Evolutionary conservation across 2,888 invertebrate genomes (phyloP).

Genomic region (Rhamnusium bicolor): DNA sequence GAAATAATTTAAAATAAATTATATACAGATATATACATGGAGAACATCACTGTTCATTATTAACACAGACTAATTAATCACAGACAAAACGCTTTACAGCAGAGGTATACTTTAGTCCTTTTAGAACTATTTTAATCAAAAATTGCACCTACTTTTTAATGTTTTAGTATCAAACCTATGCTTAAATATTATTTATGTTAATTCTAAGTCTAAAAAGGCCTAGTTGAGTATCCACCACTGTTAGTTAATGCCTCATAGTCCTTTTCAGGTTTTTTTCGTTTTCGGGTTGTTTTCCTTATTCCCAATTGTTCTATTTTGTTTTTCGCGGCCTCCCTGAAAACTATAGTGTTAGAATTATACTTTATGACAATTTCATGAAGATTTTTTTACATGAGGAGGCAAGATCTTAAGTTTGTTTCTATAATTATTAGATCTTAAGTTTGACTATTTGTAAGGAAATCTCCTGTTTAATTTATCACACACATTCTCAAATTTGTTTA

Average conservation of each 20-base stretch:
- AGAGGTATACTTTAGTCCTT: constrained; percentile 20
- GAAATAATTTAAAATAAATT: constrained; percentile 17
- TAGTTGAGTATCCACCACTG: constrained; percentile 24
- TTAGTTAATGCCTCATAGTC: constrained; percentile 33
- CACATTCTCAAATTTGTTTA: no score
- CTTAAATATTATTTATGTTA: background rate
- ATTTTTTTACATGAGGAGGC: no score
- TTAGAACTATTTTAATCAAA: background rate
- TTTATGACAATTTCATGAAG: no score
- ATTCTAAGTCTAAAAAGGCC: background rate
- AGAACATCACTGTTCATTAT: constrained; percentile 17
- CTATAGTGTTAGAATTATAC: constrained; percentile 7
- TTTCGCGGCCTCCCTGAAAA: constrained; percentile 33
- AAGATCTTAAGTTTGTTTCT: background rate
- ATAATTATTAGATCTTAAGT: background rate
- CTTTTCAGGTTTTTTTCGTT: constrained; percentile 17
- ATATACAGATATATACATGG: constrained; percentile 34
- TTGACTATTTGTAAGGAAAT: no score
- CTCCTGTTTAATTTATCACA: no score
- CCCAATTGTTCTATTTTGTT: background rate
- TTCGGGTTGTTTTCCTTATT: constrained; percentile 21
- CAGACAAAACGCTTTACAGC: constrained; percentile 40
- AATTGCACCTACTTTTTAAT: constrained; percentile 15
- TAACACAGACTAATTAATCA: constrained; percentile 32
- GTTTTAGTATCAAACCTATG: background rate